These are phyloP conservation scores for Fabriciana adippe DNA, from an alignment of 2,888 invertebrate species.

Conservation along the genomic window DNA sequence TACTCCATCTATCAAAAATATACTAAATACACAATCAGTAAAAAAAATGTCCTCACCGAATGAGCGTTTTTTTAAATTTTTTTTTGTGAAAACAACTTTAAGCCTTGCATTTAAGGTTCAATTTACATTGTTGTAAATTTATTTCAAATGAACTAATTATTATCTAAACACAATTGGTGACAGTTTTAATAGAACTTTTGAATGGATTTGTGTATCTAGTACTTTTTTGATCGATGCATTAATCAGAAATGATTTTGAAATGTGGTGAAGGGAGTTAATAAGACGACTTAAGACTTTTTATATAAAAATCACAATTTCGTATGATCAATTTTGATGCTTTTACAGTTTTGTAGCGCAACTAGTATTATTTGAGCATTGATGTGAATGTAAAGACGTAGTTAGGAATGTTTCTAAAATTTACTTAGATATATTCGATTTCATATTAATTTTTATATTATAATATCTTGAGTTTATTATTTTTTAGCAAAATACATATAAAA, in stretches of 20 bases:
- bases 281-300: not conserved
- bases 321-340: conserved; percentile 17
- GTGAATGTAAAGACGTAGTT: conserved; percentile 15
- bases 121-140: no score
- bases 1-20: no score
- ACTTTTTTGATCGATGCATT: no score
- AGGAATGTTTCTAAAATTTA: conserved; percentile 1
- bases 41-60: not conserved
- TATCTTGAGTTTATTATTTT: not conserved
- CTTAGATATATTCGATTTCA: not conserved
- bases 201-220: no score
- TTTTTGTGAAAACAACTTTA: no score
- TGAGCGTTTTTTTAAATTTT: no score
- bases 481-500: not conserved
- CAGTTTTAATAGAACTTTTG: no score
- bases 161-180: no score
- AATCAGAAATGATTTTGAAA: no score
- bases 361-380: conserved; percentile 23
- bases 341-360: conserved; percentile 5
- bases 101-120: no score
- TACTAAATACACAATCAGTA: no score
- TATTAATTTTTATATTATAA: not conserved
- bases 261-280: not conserved
- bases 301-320: conserved; percentile 1
- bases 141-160: no score